Evolutionary conservation across 2,113 vertebrate species (phyloP), one percentile per base, ranked within the genome.

Genomic region (Sinocyclocheilus grahami): DNA sequence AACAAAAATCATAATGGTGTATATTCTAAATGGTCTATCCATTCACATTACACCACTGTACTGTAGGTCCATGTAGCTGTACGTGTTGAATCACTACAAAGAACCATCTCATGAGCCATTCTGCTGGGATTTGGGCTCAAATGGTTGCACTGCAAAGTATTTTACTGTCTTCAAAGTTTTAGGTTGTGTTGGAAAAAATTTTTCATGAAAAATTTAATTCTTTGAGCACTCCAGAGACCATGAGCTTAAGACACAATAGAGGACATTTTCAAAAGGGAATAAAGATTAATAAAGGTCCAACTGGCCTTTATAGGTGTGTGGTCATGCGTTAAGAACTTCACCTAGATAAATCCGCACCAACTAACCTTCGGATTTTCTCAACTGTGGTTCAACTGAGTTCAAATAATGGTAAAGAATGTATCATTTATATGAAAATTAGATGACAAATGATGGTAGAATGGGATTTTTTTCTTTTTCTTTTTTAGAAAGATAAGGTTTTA

Each of bases 301-400:
- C 84, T 84, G 74, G 87, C 88, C 78, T 92, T 91, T 93, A 90
- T 91, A 76, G 86, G 89, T 92, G 91, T 92, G 89, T 93, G 89
- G 89, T 91, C 92, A 93, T 92, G 91, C 89, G 11, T 91, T 90
- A 87, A 91, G 65, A 82, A 88, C 86, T 90, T 86, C 86, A 82
- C 82, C 5, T 85, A 88, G 81, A 86, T 90, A 83, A 94, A 79
- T 79, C 53, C 5, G 22, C 51, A 72, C 88, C 87, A 88, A 62
- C 81, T 89, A 84, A 90, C 63, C 82, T 91, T 83, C 84, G 90
- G 88, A 91, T 87, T 90, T 93, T 92, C 39, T 33, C 80, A 46
- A 51, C 3, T 63, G 37, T 81, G 30, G 20, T 60, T 58, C 63
- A 67, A 27, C 65, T 37, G 55, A 81, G 39, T 51, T 82, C 16